Evolutionary conservation across 2,113 vertebrate genomes (phyloP), one percentile per base, ranked within the genome.

Genomic region (Amia ocellicauda): DNA sequence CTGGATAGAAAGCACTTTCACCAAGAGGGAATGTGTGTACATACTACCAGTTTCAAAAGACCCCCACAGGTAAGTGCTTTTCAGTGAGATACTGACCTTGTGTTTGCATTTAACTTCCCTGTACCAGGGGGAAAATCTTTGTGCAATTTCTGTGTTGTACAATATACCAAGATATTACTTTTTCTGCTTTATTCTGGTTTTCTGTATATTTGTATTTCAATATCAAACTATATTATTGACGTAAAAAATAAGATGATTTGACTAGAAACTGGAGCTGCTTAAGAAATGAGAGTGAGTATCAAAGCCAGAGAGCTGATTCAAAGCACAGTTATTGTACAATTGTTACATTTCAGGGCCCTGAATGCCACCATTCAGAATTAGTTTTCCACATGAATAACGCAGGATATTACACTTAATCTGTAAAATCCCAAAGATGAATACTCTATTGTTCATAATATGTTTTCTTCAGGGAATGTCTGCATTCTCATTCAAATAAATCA

Each of bases 1-100:
- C 89, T 99, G 97, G 97, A 98, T 99, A 95, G 97, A 98, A 93
- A 96, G 88, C 84, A 96, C 94, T 91, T 97, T 99, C 91, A 95
- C 90, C 77, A 99, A 94, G 92, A 94, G 97, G 88, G 97, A 98
- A 93, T 99, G 97, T 88, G 93, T 95, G 53, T 97, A 98, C 78
- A 96, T 99, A 83, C 94, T 99, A 88, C 95, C 97, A 79, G 96
- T 91, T 86, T 98, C 97, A 80, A 99, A 97, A 85, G 97, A 99
- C 79, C 96, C 97, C 74, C 97, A 99, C 97, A 98, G 97, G 97
- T 99, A 94, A 77, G 23, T 75, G 72, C 11, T 69, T 58, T 13
- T 49, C 19, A 16, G n/a, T 41, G 57, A n/a, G n/a, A 52, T 43
- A 50, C 22, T 45, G n/a, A 53, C 7, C 8, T n/a, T 58, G 1